Evolutionary conservation across 2,797 vertebrate genomes (phyloP), one percentile per base, ranked within the genome.

Genomic region (Adrianichthys oophorus): DNA sequence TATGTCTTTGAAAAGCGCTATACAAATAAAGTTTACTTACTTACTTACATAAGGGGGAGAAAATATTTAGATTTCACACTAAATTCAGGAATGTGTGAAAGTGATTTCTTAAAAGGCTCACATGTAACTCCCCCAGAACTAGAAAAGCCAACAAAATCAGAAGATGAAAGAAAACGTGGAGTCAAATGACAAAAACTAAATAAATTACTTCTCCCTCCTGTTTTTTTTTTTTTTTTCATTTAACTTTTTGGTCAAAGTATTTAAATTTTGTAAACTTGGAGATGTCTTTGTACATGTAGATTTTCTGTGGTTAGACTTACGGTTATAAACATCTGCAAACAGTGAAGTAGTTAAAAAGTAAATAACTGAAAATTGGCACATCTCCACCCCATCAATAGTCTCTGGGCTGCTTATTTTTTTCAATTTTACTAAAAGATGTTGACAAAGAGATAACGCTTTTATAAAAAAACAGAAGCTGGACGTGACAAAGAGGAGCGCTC

Each of bases 391-490:
- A 41, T 49, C 48, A 32, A 14, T 52, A n/a, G 10, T 7, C 51
- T 68, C 32, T 32, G 19, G 60, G 29, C 41, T 3, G 16, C 52
- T 42, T 50, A 67, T 32, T 32, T 32, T 32, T 32, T 32, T 32
- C 8, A 5, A 53, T 62, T 44, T 66, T 82, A 83, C 76, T 80
- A 78, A 80, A 76, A 65, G 26, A 64, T 42, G 44, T 56, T 37
- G 41, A 76, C 53, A 79, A 72, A 57, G 56, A 64, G 10, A 68
- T 55, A 51, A 49, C 0, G 63, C 29, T 79, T 82, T 85, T 21
- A 72, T 42, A 63, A 82, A 65, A 85, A 86, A 82, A 2, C 58
- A 73, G 78, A 85, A 86, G 78, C 62, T 70, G 60, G 61, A 64
- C 41, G 44, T 43, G 44, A 75, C 64, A 70, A 71, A 84, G 62